These are phyloP conservation scores for Drosophila putrida DNA, from an alignment of 2,888 invertebrate genomes.

Conservation along the genomic window DNA sequence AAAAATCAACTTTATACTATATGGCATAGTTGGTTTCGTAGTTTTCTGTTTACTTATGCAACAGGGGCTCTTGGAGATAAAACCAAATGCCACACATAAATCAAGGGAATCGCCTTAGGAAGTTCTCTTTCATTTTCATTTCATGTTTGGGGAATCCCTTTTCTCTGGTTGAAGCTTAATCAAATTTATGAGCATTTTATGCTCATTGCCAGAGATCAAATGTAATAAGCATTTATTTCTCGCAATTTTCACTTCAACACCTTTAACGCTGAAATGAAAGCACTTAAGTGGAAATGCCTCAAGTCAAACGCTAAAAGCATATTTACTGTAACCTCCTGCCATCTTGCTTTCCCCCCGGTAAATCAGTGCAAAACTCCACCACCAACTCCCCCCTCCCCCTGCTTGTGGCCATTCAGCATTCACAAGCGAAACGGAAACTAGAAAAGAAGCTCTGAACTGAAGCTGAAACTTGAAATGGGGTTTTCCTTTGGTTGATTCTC, in stretches of 20 bases:
- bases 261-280: slow-evolving; percentile 70
- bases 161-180: slow-evolving; percentile 55
- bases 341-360: slow-evolving; percentile 6
- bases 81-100: slow-evolving; percentile 53
- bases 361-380: slow-evolving; percentile 2
- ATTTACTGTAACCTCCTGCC: slow-evolving; percentile 57
- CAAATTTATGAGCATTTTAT: slow-evolving; percentile 78
- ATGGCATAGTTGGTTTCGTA: not conserved
- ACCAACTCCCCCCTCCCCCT: slow-evolving; percentile 9
- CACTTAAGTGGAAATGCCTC: slow-evolving; percentile 78
- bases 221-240: slow-evolving; percentile 72
- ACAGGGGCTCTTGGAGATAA: slow-evolving; percentile 4
- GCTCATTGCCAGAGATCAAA: slow-evolving; percentile 70
- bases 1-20: slow-evolving; percentile 16
- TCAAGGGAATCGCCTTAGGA: slow-evolving; percentile 35
- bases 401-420: slow-evolving; percentile 18
- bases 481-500: not conserved
- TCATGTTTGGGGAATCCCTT: slow-evolving; percentile 11
- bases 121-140: slow-evolving; percentile 6
- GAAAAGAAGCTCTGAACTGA: slow-evolving; percentile 25
- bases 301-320: slow-evolving; percentile 77
- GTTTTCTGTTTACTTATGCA: slow-evolving; percentile 26
- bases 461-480: slow-evolving; percentile 15
- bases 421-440: slow-evolving; percentile 35
- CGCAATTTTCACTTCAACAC: slow-evolving; percentile 67